These are phyloP conservation scores for Caenorhabditis sp. DNA, from an alignment of 2,888 invertebrate species.

Conservation along the genomic window DNA sequence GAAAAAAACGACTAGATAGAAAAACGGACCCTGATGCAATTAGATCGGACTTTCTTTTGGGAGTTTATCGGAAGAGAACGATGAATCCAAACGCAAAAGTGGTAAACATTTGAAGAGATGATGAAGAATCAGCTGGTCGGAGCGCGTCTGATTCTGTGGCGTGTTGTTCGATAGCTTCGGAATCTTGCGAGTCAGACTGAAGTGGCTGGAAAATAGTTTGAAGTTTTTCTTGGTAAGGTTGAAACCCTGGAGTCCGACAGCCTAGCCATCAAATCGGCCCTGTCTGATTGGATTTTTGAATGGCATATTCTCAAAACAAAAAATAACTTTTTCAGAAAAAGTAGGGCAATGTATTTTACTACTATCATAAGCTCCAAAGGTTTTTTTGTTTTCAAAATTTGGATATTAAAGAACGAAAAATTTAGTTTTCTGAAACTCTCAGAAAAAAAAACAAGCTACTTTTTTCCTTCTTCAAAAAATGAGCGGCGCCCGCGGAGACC, in stretches of 20 bases:
- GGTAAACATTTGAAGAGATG: background rate
- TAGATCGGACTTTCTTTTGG: background rate
- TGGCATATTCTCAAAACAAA: no score
- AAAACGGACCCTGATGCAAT: background rate
- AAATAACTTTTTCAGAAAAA: background rate
- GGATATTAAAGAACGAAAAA: no score
- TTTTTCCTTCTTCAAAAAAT: no score
- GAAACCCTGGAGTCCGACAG: conserved; percentile 14
- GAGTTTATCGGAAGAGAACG: background rate
- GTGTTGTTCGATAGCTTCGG: conserved; percentile 20
- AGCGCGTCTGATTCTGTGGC: conserved; percentile 42
- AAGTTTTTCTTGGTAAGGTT: conserved; percentile 7
- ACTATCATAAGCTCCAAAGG: no score
- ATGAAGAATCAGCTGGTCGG: conserved; percentile 29
- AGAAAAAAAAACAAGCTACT: no score
- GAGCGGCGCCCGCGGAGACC: no score
- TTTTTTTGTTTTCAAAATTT: no score
- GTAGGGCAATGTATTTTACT: background rate
- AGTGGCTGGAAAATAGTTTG: conserved; percentile 13
- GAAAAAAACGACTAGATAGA: background rate
- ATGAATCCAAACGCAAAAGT: background rate
- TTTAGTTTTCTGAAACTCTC: no score
- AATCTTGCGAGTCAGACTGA: conserved; percentile 19
- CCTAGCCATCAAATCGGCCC: no score
- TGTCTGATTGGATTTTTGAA: no score